Evolutionary conservation across 2,888 invertebrate species (phyloP).

Genomic region (Hirudinaria manillensis): DNA sequence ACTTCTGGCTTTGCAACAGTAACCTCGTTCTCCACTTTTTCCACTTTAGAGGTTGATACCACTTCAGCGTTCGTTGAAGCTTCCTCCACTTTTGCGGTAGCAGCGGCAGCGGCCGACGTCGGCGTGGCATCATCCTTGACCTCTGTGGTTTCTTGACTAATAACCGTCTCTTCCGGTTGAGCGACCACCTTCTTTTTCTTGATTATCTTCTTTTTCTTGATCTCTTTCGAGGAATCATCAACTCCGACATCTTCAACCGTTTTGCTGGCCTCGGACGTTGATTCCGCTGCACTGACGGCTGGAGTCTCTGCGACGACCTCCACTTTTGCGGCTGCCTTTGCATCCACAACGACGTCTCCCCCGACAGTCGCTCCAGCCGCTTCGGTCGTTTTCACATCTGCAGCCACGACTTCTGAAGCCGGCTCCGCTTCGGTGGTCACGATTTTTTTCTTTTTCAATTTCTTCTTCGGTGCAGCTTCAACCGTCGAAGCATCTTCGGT

Average conservation of each 20-base stretch:
- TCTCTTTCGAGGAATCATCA: conserved; percentile 1
- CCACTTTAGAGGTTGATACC: not conserved
- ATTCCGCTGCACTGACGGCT: not conserved
- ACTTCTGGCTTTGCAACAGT: not conserved
- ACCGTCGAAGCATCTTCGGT: not conserved
- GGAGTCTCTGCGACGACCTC: not conserved
- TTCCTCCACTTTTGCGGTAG: not conserved
- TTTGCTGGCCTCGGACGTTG: not conserved
- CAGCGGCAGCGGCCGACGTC: no score
- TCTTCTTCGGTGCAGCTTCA: conserved; percentile 7
- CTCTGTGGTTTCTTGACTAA: not conserved
- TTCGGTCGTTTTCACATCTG: not conserved
- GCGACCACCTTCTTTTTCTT: not conserved
- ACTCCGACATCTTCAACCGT: not conserved
- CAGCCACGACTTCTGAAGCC: conserved; percentile 11
- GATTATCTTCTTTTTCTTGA: conserved; percentile 8
- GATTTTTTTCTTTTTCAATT: conserved; percentile 2
- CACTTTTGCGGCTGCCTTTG: not conserved
- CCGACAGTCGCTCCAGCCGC: not conserved
- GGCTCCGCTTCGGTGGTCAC: not conserved
- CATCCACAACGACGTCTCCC: not conserved
- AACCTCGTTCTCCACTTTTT: not conserved
- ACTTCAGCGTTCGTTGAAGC: not conserved
- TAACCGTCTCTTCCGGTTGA: not conserved
- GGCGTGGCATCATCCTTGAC: not conserved